These are phyloP conservation scores for Ethmia dodecea DNA, from an alignment of 2,888 invertebrate genomes.

Conservation along the genomic window DNA sequence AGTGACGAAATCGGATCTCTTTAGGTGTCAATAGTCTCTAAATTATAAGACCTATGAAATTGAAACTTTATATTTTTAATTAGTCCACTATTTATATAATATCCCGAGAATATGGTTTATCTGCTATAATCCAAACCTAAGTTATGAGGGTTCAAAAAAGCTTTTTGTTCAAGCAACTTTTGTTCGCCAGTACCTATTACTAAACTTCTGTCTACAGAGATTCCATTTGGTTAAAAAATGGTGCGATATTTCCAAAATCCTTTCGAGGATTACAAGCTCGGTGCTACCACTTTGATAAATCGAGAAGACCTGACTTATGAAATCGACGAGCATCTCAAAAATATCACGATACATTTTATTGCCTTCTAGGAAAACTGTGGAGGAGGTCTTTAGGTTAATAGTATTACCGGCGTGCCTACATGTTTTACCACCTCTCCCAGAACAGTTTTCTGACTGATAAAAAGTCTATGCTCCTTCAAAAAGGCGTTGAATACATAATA, in stretches of 20 bases:
- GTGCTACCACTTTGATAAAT: constrained; percentile 24
- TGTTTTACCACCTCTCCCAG: constrained; percentile 84
- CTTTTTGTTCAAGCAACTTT: too few relatives aligned
- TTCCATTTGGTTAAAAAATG: constrained; percentile 34
- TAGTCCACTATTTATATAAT: not conserved
- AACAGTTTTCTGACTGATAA: constrained; percentile 65
- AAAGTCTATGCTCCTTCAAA: constrained; percentile 69
- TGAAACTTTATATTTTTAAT: not conserved
- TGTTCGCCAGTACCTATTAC: too few relatives aligned
- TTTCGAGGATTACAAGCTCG: constrained; percentile 44
- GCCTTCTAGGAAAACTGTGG: constrained; percentile 63
- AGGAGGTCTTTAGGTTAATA: constrained; percentile 83
- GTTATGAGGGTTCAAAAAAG: too few relatives aligned
- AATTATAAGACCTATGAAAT: not conserved
- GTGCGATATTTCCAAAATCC: constrained; percentile 62
- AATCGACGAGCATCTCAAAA: constrained; percentile 46
- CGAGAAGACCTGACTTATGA: constrained; percentile 36
- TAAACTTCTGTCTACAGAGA: not conserved
- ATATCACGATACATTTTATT: constrained; percentile 49
- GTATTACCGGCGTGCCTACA: constrained; percentile 85
- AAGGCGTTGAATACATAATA: constrained; percentile 79
- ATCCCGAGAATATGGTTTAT: not conserved
- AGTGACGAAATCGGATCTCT: too few relatives aligned
- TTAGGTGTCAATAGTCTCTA: not conserved
- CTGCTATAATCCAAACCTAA: not conserved